phyloP scores from a whole-genome alignment of 1,140 invertebrate species.

The Medauroidea extradentata region DNA sequence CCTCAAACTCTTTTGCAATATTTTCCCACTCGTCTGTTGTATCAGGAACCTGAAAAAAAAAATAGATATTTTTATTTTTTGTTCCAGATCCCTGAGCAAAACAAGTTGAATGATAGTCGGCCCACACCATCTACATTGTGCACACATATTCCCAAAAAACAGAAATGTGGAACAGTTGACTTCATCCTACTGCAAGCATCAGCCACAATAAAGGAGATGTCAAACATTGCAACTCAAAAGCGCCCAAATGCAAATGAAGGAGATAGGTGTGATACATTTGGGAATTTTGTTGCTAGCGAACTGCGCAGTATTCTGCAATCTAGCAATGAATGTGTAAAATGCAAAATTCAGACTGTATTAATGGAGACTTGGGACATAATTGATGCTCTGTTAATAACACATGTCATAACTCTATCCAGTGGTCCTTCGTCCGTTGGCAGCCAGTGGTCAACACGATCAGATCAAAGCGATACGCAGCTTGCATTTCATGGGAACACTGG shows the following conservation, averaged over 20 bases:
- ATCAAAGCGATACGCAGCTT: background rate
- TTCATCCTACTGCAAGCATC: no score
- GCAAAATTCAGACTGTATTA: background rate
- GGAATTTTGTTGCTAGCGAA: no score
- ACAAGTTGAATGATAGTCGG: no score
- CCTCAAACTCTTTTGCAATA: slow-evolving; percentile 3
- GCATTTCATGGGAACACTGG: no score
- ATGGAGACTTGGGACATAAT: slow-evolving; percentile 2
- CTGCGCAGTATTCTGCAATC: no score
- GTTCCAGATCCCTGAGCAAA: background rate
- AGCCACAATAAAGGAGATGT: no score
- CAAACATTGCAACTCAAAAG: no score
- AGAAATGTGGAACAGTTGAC: no score
- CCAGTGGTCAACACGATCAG: background rate
- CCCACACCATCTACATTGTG: no score
- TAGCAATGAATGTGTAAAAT: background rate
- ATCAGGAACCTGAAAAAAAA: background rate
- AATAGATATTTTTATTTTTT: background rate
- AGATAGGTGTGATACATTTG: no score
- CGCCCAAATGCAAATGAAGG: no score
- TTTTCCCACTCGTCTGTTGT: slow-evolving; percentile 4
- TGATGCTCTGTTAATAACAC: background rate
- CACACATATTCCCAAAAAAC: no score
- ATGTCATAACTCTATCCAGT: background rate
- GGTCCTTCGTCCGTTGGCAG: background rate